phyloP scores from a whole-genome alignment of 2,888 invertebrate species.

The Ichneumon xanthorius region DNA sequence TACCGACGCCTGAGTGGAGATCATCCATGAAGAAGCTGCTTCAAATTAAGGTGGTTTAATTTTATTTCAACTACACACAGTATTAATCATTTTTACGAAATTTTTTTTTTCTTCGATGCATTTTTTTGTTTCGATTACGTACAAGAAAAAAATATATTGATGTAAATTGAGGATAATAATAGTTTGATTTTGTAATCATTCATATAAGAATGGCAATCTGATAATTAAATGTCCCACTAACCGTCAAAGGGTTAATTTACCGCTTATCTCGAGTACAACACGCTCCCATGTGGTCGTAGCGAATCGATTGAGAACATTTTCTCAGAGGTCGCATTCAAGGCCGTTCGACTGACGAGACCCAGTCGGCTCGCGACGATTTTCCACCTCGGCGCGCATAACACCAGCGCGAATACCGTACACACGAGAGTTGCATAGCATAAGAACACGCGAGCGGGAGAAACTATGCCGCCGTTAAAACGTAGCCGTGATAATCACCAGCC shows the following conservation, averaged over 20 bases:
- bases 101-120: background rate
- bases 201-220: background rate
- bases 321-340: background rate
- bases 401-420: background rate
- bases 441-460: slow-evolving; percentile 5
- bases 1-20: background rate
- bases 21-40: background rate
- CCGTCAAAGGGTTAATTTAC: background rate
- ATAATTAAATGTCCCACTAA: background rate
- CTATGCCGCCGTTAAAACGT: slow-evolving; percentile 53
- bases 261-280: background rate
- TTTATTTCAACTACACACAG: background rate
- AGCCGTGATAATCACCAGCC: slow-evolving; percentile 69
- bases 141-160: background rate
- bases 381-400: background rate
- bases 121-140: background rate
- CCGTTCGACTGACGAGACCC: background rate
- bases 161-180: background rate
- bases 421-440: background rate
- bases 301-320: background rate
- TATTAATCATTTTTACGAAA: background rate
- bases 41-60: background rate
- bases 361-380: background rate
- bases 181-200: background rate
- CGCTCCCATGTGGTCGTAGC: background rate